phyloP scores from a whole-genome alignment of 2,888 invertebrate genomes.

The Polymixis lichenea region DNA sequence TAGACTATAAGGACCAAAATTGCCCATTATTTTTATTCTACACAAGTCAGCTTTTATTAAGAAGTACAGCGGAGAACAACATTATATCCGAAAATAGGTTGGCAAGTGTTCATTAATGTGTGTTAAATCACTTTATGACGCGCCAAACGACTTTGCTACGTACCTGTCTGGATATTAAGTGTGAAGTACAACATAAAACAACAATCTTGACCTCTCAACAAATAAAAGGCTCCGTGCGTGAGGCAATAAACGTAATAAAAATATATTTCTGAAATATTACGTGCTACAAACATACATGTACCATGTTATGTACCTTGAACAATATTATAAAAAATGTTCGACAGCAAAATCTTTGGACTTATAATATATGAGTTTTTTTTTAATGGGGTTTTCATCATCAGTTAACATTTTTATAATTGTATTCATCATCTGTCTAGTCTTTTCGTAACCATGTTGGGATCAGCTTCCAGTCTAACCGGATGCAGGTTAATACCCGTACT shows the following conservation, averaged over 20 bases:
- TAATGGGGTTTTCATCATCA: too few species aligned
- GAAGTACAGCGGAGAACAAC: conserved; percentile 15
- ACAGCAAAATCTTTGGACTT: too few species aligned
- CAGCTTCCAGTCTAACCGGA: too few species aligned
- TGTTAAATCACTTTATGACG: conserved; percentile 56
- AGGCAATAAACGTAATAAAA: conserved; percentile 58
- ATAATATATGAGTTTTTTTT: too few species aligned
- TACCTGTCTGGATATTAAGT: conserved; percentile 53
- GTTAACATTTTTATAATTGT: too few species aligned
- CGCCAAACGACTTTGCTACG: conserved; percentile 47
- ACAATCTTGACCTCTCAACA: conserved; percentile 56
- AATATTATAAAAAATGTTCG: too few species aligned
- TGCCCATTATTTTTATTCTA: neutral
- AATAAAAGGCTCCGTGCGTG: conserved; percentile 39
- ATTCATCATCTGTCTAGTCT: too few species aligned
- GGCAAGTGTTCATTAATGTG: conserved; percentile 58
- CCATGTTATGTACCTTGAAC: neutral
- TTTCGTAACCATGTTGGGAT: too few species aligned
- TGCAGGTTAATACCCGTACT: too few species aligned
- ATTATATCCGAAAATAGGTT: conserved; percentile 46
- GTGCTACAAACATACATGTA: conserved; percentile 4
- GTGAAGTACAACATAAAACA: conserved; percentile 51
- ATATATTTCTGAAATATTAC: conserved; percentile 41
- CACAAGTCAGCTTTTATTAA: conserved; percentile 4
- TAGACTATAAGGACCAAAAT: neutral